These are phyloP conservation scores for Temnothorax longispinosus DNA, from an alignment of 1,140 invertebrate genomes.

Conservation along the genomic window DNA sequence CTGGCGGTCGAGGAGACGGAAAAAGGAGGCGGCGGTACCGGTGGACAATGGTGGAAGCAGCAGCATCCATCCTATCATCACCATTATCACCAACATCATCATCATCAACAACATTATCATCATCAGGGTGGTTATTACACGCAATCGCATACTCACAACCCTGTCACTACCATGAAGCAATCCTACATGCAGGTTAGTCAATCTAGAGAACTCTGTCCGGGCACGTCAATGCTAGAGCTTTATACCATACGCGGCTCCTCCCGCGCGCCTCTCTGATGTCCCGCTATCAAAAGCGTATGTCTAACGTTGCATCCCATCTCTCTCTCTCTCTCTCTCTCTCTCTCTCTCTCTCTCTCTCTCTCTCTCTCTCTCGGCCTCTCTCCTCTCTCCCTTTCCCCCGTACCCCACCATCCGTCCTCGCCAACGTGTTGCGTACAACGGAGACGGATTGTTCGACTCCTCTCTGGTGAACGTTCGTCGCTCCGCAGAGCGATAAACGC, in stretches of 20 bases:
- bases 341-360: neutral
- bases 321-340: neutral
- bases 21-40: constrained; percentile 68
- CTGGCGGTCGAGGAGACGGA: constrained; percentile 80
- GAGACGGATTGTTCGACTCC: constrained; percentile 5
- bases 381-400: too few relatives aligned
- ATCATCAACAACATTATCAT: constrained; percentile 82
- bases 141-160: constrained; percentile 84
- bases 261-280: neutral
- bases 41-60: constrained; percentile 84
- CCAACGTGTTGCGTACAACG: neutral
- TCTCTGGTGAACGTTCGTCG: constrained; percentile 12
- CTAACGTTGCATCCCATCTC: neutral
- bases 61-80: constrained; percentile 81
- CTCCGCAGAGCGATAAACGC: constrained; percentile 13
- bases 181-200: constrained; percentile 85
- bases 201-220: constrained; percentile 59
- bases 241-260: constrained; percentile 7
- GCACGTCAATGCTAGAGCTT: constrained; percentile 53
- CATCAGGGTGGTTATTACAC: constrained; percentile 83
- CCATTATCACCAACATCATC: constrained; percentile 77
- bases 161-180: constrained; percentile 85
- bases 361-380: neutral
- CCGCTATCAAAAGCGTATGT: neutral
- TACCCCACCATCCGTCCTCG: neutral